Evolutionary conservation across 1,140 invertebrate genomes (phyloP), one percentile per base, ranked within the genome.

Genomic region (Dendroctonus valens): DNA sequence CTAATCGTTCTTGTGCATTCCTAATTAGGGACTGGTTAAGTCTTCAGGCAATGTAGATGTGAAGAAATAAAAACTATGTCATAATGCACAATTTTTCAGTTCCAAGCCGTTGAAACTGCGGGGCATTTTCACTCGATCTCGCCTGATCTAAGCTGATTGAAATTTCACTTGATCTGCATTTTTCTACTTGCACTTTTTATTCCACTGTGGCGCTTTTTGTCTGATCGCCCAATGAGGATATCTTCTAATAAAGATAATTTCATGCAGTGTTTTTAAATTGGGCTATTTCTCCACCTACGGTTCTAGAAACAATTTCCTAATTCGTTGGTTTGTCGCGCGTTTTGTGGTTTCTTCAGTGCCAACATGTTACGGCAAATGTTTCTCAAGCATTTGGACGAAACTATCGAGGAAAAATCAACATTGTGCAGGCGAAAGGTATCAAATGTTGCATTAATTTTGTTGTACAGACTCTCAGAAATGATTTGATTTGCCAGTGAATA

Each of bases 341-440:
- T 59, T 59, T 38, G n/a, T 51, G n/a, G n/a, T 7, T 46, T 59
- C 11, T 53, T 42, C 5, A 39, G 41, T 55, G 61, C 50, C 15
- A 55, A 40, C 9, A 71, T 71, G 70, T 67, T 61, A 41, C 52
- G 70, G 8, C 63, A 69, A 40, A 67, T 71, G 52, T 69, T 71
- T 49, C 41, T 71, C 11, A 71, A 69, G 48, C 68, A 71, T 54
- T 54, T 71, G 9, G 68, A 71, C 11, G 55, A 55, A 7, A 57
- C 53, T 51, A 46, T 69, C 39, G 64, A 67, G 15, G 68, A 59
- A 46, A 69, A 41, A 59, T 67, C 67, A 49, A 51, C 59, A 5
- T 53, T 59, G 57, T 67, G 59, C 8, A 69, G 55, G 58, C 59
- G 67, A 60, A 64, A 69, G 70, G 70, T 71, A 67, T 26, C 12